A percentile compares a stretch with the other conserved stretches of the same genome.
These are phyloP conservation scores for Dendrocincla fuliginosa DNA, from an alignment of 2,797 vertebrate species.

Conservation along the genomic window DNA sequence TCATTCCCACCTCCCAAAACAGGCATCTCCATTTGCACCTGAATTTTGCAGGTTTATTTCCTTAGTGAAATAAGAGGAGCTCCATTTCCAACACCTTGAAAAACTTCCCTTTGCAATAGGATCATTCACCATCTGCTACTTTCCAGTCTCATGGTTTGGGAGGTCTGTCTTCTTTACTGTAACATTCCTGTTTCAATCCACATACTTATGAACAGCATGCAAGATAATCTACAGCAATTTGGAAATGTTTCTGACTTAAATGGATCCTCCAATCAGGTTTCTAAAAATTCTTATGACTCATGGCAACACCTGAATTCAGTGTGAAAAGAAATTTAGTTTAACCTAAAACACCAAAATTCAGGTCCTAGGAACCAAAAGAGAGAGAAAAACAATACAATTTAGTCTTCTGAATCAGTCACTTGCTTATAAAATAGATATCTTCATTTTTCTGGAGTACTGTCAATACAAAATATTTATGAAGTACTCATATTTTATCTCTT, in stretches of 20 bases:
- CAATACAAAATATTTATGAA: neutral
- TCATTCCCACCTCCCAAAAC: neutral
- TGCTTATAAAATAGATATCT: neutral
- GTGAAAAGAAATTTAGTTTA: neutral
- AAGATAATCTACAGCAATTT: neutral
- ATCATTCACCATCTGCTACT: neutral
- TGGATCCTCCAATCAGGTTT: neutral
- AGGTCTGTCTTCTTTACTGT: fast-evolving
- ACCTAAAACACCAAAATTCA: neutral
- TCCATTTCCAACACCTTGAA: neutral
- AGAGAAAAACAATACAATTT: neutral
- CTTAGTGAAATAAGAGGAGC: neutral
- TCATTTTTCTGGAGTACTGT: neutral
- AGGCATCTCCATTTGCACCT: neutral
- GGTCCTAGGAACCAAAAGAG: fast-evolving
- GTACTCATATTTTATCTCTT: neutral
- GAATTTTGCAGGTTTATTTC: neutral
- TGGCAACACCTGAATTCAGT: neutral
- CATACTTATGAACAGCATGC: neutral
- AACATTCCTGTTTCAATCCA: neutral
- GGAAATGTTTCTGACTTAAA: neutral
- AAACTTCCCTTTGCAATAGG: neutral
- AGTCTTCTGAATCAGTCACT: neutral
- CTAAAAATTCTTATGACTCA: neutral
- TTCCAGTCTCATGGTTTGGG: neutral